Evolutionary conservation across 1,140 invertebrate genomes (phyloP).

Genomic region (Musca vetustissima): DNA sequence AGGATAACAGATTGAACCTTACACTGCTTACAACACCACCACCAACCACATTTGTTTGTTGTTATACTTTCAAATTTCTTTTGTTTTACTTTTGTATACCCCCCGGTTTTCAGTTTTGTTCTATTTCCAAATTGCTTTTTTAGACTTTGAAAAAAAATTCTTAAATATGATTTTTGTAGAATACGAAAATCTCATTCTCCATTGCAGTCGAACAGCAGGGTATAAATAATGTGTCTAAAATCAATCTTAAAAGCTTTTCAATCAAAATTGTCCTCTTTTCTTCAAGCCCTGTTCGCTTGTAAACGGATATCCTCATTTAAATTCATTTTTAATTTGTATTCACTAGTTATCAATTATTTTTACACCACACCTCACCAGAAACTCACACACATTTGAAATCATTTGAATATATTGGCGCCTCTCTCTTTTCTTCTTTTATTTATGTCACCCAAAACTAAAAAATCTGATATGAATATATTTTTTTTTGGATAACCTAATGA

Average conservation of each 20-base stretch:
- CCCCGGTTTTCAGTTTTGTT: constrained; percentile 15
- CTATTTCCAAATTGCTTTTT: background rate
- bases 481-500: background rate
- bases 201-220: too few relatives aligned
- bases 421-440: too few relatives aligned
- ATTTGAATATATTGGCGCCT: too few relatives aligned
- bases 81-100: constrained; percentile 33
- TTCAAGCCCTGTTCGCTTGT: background rate
- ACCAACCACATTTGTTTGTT: constrained; percentile 34
- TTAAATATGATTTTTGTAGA: constrained; percentile 2
- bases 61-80: constrained; percentile 32
- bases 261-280: too few relatives aligned
- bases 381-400: too few relatives aligned
- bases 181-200: too few relatives aligned
- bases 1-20: background rate
- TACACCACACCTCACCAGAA: too few relatives aligned
- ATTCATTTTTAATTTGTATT: background rate
- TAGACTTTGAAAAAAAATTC: background rate
- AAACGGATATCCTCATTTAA: background rate
- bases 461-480: too few relatives aligned
- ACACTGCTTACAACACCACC: constrained; percentile 23
- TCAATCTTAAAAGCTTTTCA: too few relatives aligned
- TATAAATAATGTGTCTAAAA: too few relatives aligned
- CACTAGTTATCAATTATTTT: background rate
- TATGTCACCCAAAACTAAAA: too few relatives aligned